These are phyloP conservation scores for Antedon mediterranea DNA, from an alignment of 53 echinoderm and acorn worm genomes.

Conservation along the genomic window DNA sequence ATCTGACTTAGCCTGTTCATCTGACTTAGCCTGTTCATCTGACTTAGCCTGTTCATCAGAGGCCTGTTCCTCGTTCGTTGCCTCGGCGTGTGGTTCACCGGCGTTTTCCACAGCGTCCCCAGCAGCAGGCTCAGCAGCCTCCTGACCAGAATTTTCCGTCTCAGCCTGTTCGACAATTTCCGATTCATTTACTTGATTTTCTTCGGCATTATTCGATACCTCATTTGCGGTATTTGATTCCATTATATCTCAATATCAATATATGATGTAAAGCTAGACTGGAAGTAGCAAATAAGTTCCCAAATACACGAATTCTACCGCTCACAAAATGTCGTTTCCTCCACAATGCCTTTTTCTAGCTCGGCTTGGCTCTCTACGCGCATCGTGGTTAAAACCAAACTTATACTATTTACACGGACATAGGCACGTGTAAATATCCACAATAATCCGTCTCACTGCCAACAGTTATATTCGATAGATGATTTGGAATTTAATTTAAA, in stretches of 20 bases:
- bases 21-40: no score
- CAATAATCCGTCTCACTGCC: no score
- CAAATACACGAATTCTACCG: no score
- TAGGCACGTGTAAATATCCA: no score
- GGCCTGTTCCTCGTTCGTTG: neutral
- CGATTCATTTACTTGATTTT: neutral
- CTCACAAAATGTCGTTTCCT: neutral
- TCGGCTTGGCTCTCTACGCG: neutral
- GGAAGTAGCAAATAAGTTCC: no score
- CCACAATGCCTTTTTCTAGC: neutral
- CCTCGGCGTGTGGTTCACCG: neutral
- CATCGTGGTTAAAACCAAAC: neutral
- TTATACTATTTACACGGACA: neutral
- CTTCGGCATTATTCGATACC: neutral
- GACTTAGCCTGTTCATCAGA: neutral
- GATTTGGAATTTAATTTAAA: no score
- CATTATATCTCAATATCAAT: neutral
- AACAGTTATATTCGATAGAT: no score
- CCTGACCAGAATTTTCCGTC: neutral
- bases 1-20: neutral
- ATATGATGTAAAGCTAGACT: neutral
- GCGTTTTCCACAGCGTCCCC: no score
- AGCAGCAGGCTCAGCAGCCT: neutral
- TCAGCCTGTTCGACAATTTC: neutral
- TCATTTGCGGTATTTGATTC: neutral